phyloP scores from a whole-genome alignment of 2,113 vertebrate species.

The Psilopsiagon aymara region DNA sequence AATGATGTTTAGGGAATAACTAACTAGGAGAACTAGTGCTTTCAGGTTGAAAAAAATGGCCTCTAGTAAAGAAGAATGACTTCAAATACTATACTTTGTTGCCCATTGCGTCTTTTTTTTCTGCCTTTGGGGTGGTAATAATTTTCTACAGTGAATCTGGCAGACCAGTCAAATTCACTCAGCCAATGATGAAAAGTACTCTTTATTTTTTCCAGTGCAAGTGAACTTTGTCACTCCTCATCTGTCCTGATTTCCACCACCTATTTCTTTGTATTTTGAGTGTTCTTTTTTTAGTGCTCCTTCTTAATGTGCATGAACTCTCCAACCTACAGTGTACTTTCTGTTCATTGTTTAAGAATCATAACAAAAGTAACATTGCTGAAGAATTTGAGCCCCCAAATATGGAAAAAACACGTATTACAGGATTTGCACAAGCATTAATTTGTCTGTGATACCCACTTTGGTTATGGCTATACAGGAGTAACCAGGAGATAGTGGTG shows the following conservation, averaged over 20 bases:
- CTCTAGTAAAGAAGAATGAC: not conserved
- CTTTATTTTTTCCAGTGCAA: not conserved
- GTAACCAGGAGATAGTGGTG: not conserved
- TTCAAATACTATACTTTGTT: not conserved
- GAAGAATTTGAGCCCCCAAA: not conserved
- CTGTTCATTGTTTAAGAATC: not conserved
- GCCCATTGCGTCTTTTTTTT: not conserved
- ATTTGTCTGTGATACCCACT: not conserved
- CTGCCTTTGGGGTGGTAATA: not conserved
- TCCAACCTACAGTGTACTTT: not conserved
- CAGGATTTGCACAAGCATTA: not conserved
- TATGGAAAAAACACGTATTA: not conserved
- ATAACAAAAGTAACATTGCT: not conserved
- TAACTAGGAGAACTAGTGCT: not conserved
- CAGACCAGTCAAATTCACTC: constrained; percentile 20
- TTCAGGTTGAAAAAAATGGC: not conserved
- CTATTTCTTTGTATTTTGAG: not conserved
- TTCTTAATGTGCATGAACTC: not conserved
- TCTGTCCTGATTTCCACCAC: not conserved
- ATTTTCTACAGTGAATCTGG: constrained; percentile 7
- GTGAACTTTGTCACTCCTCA: not conserved
- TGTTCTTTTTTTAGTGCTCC: not conserved
- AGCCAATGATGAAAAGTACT: not conserved
- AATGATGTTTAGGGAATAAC: not conserved
- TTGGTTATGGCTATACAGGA: not conserved